These are phyloP conservation scores for Cherax quadricarinatus DNA, from an alignment of 1,140 invertebrate genomes.

Conservation along the genomic window DNA sequence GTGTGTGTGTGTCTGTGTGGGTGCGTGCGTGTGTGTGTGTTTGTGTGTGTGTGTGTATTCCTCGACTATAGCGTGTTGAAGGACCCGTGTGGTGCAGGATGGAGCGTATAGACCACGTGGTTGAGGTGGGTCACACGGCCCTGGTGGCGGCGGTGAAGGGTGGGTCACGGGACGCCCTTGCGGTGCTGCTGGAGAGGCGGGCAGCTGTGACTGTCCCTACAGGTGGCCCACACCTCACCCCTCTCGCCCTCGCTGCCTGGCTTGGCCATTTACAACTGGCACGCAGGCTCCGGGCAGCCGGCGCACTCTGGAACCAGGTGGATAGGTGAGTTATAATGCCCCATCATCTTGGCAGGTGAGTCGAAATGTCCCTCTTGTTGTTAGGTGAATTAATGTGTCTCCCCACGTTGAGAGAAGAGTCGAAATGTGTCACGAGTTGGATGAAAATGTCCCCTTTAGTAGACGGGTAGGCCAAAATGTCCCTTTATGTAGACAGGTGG, in stretches of 20 bases:
- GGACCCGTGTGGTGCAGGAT: conserved; percentile 21
- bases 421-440: too few species aligned
- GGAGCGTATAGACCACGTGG: conserved; percentile 54
- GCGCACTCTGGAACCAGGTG: conserved; percentile 44
- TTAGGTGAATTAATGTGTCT: too few species aligned
- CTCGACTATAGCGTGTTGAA: background rate
- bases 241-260: conserved; percentile 54
- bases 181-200: conserved; percentile 54
- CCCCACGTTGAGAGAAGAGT: too few species aligned
- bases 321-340: conserved; percentile 22
- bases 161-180: conserved; percentile 53
- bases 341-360: too few species aligned
- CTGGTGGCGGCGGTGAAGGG: conserved; percentile 41
- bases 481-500: too few species aligned
- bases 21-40: too few species aligned
- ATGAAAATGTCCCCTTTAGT: too few species aligned
- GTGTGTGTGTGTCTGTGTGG: too few species aligned
- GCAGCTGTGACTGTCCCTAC: conserved; percentile 40
- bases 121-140: conserved; percentile 48
- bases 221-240: conserved; percentile 41
- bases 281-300: conserved; percentile 45
- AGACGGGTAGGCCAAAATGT: too few species aligned
- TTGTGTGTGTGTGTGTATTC: too few species aligned
- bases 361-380: too few species aligned
- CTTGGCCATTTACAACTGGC: conserved; percentile 36